Evolutionary conservation across 2,888 invertebrate species (phyloP).

Genomic region (Chrysotoxum bicinctum): DNA sequence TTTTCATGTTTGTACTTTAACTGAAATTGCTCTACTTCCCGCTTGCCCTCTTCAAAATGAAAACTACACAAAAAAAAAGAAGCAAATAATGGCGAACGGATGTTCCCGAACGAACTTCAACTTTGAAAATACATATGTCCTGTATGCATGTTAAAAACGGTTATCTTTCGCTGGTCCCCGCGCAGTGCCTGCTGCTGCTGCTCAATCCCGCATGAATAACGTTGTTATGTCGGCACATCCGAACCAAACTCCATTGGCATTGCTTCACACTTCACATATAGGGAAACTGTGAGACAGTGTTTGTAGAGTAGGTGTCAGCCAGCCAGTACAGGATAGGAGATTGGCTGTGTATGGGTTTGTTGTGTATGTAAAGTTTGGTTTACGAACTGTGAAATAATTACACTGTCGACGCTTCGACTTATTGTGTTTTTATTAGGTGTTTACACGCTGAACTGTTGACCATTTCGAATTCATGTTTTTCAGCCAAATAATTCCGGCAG

Average conservation of each 20-base stretch:
- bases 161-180: not conserved
- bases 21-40: conserved; percentile 21
- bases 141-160: conserved; percentile 26
- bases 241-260: conserved; percentile 10
- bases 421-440: conserved; percentile 72
- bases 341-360: not conserved
- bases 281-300: conserved; percentile 53
- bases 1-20: conserved; percentile 39
- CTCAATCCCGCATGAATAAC: conserved; percentile 12
- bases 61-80: not conserved
- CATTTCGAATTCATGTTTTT: conserved; percentile 69
- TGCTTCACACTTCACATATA: conserved; percentile 5
- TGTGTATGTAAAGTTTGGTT: conserved; percentile 39
- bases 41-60: not conserved
- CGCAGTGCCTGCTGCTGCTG: too few species aligned
- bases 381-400: conserved; percentile 71
- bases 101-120: conserved; percentile 38
- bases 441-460: conserved; percentile 62
- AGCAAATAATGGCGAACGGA: conserved; percentile 33
- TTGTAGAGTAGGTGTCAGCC: not conserved
- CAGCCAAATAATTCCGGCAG: conserved; percentile 55
- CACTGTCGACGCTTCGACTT: conserved; percentile 68
- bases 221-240: conserved; percentile 10
- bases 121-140: conserved; percentile 60
- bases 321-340: not conserved